phyloP scores from a whole-genome alignment of 2,888 invertebrate genomes.

The Arrhopalites spinosus region DNA sequence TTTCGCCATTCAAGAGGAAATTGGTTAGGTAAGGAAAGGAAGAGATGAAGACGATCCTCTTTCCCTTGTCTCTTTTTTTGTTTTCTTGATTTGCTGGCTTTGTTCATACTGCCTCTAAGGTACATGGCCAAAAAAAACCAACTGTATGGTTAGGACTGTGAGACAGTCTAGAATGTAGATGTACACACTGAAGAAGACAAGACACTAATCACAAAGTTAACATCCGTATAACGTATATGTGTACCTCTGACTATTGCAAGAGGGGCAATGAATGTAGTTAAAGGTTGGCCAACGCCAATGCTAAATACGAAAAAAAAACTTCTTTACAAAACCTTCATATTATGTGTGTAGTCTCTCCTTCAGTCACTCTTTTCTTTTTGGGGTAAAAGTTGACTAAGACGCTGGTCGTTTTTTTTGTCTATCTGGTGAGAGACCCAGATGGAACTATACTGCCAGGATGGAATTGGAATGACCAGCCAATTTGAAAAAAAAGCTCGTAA shows the following conservation, averaged over 20 bases:
- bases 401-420: neutral
- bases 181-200: neutral
- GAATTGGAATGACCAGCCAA: conserved; percentile 39
- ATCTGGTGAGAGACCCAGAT: neutral
- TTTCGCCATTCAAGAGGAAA: too few species aligned
- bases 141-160: neutral
- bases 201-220: neutral
- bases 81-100: too few species aligned
- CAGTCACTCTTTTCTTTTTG: neutral
- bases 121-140: too few species aligned
- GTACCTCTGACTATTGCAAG: neutral
- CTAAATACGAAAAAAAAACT: too few species aligned
- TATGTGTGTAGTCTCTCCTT: neutral
- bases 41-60: too few species aligned
- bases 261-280: neutral
- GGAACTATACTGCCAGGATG: conserved; percentile 21
- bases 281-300: too few species aligned
- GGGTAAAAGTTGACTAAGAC: neutral
- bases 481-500: conserved; percentile 37
- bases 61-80: too few species aligned
- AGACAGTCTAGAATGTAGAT: neutral
- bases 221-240: neutral
- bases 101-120: too few species aligned
- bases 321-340: too few species aligned
- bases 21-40: too few species aligned